phyloP scores from a whole-genome alignment of 2,888 invertebrate genomes.

The Belgica antarctica region DNA sequence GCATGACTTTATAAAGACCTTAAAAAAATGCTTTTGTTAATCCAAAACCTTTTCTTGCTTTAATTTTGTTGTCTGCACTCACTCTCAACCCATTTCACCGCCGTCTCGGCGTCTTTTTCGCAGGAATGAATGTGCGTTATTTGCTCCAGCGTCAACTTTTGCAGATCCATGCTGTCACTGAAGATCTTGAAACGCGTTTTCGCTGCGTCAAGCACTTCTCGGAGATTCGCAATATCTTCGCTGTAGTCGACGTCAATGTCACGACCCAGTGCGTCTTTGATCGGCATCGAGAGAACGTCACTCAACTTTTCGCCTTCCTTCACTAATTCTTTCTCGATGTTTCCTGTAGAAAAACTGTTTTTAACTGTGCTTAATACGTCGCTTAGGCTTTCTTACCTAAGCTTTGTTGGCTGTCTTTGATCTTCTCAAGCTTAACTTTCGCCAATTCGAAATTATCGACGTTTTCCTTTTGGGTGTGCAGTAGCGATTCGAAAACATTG shows the following conservation, averaged over 20 bases:
- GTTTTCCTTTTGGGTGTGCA: constrained; percentile 48
- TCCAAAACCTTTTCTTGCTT: background rate
- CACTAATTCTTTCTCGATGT: constrained; percentile 65
- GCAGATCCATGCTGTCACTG: constrained; percentile 71
- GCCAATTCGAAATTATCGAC: constrained; percentile 63
- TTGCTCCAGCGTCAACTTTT: constrained; percentile 75
- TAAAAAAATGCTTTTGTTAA: background rate
- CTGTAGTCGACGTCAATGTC: constrained; percentile 68
- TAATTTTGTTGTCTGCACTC: too few species aligned
- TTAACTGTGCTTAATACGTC: too few species aligned
- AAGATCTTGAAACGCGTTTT: constrained; percentile 68
- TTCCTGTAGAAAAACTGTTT: constrained; percentile 60
- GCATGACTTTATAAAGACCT: constrained; percentile 70
- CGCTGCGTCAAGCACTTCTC: constrained; percentile 68
- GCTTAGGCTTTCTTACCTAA: constrained; percentile 60
- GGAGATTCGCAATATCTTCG: constrained; percentile 69
- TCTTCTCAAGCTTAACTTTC: constrained; percentile 58
- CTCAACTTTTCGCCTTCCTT: constrained; percentile 74
- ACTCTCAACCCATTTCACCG: constrained; percentile 68
- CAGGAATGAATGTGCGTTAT: constrained; percentile 71
- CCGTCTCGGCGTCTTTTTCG: constrained; percentile 73
- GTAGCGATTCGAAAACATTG: constrained; percentile 65
- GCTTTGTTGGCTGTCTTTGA: constrained; percentile 62
- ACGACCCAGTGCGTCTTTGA: constrained; percentile 73
- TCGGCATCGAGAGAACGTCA: constrained; percentile 73